phyloP scores from a whole-genome alignment of 2,888 invertebrate species.

The Diaprepes abbreviatus region DNA sequence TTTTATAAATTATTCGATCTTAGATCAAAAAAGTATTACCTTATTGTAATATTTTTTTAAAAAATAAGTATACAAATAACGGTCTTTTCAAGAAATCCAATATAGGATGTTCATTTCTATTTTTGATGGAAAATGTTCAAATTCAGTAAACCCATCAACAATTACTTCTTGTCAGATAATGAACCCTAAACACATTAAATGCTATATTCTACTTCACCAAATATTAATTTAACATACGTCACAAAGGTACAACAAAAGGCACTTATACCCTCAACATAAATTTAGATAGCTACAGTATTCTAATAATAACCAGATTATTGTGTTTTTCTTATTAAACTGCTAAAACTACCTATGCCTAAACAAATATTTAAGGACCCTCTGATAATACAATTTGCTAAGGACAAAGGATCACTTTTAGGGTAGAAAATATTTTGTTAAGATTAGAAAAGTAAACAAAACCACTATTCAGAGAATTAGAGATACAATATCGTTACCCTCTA shows the following conservation, averaged over 20 bases:
- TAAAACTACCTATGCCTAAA: constrained; percentile 39
- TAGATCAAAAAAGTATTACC: too few relatives aligned
- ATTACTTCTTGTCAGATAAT: too few relatives aligned
- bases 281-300: not conserved
- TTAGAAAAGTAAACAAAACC: constrained; percentile 37
- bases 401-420: constrained; percentile 37
- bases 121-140: too few relatives aligned
- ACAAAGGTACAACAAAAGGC: not conserved
- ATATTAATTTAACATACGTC: not conserved
- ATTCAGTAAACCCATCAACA: too few relatives aligned
- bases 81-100: too few relatives aligned
- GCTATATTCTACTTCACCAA: too few relatives aligned
- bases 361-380: constrained; percentile 40
- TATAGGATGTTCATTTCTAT: too few relatives aligned
- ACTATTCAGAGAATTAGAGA: constrained; percentile 34
- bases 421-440: constrained; percentile 47
- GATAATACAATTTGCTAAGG: constrained; percentile 42
- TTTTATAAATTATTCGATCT: too few relatives aligned
- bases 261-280: not conserved
- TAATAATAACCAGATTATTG: constrained; percentile 1
- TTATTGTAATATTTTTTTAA: too few relatives aligned
- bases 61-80: too few relatives aligned
- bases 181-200: too few relatives aligned
- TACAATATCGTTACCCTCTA: constrained; percentile 13
- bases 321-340: constrained; percentile 3